phyloP scores from a whole-genome alignment of 1,140 invertebrate genomes.

The Conus ventricosus region DNA sequence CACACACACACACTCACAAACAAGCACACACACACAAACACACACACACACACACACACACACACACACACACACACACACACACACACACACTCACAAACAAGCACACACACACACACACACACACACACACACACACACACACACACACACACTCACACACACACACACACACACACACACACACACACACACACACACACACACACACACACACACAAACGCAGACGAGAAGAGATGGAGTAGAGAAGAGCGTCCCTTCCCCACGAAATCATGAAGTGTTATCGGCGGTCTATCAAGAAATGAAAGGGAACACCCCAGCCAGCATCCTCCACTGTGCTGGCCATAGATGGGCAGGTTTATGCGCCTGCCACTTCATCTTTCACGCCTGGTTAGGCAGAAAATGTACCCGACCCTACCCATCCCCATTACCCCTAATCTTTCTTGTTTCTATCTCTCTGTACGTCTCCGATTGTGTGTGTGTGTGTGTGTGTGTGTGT shows the following conservation, averaged over 20 bases:
- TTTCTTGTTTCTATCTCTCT: neutral
- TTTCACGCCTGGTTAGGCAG: neutral
- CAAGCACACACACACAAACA: neutral
- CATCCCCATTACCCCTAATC: neutral
- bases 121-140: constrained; percentile 13
- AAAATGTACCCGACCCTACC: neutral
- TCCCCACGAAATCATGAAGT: too few species aligned
- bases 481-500: too few species aligned
- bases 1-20: neutral
- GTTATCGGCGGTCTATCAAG: neutral
- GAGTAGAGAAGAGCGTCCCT: too few species aligned
- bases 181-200: too few species aligned
- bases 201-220: too few species aligned
- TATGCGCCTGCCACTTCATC: constrained; percentile 41
- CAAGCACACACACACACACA: neutral
- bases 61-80: constrained; percentile 9
- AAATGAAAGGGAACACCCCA: neutral
- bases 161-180: too few species aligned
- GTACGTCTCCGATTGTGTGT: neutral
- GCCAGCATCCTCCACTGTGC: neutral
- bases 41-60: constrained; percentile 3
- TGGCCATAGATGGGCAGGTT: neutral
- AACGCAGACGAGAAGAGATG: too few species aligned
- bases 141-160: neutral
- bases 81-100: neutral